phyloP scores from a whole-genome alignment of 1,140 invertebrate genomes.

The Calephelis virginiensis region DNA sequence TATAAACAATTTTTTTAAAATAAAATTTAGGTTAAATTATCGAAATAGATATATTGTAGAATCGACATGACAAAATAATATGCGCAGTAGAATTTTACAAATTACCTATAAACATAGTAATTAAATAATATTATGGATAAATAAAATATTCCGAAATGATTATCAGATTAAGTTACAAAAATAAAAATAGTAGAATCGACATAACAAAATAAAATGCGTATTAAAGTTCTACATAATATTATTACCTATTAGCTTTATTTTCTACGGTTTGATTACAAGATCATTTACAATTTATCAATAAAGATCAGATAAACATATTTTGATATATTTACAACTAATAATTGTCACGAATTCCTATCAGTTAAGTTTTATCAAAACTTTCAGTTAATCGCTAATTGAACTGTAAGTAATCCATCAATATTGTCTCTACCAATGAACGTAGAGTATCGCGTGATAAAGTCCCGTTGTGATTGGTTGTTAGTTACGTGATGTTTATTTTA shows the following conservation, averaged over 20 bases:
- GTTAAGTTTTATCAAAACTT: conserved; percentile 72
- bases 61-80: too few species aligned
- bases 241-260: neutral
- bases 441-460: conserved; percentile 50
- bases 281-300: neutral
- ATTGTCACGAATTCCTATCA: conserved; percentile 63
- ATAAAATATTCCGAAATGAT: too few species aligned
- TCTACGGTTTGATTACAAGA: neutral
- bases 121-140: too few species aligned
- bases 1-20: too few species aligned
- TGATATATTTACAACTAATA: conserved; percentile 29
- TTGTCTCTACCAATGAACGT: conserved; percentile 52
- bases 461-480: conserved; percentile 44
- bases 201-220: too few species aligned
- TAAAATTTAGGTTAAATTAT: too few species aligned
- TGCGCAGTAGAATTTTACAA: too few species aligned
- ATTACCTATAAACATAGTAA: too few species aligned
- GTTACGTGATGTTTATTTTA: conserved; percentile 70
- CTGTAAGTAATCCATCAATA: conserved; percentile 68
- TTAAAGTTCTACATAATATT: too few species aligned
- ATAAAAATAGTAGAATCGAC: too few species aligned
- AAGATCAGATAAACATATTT: conserved; percentile 27
- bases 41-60: too few species aligned
- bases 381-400: conserved; percentile 75
- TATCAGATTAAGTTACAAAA: too few species aligned